Percentiles rank a stretch among this genome's conserved stretches.
Conservation (phyloP, 1,140 invertebrate genomes). For the Rhizoglyphus robini region DNA sequence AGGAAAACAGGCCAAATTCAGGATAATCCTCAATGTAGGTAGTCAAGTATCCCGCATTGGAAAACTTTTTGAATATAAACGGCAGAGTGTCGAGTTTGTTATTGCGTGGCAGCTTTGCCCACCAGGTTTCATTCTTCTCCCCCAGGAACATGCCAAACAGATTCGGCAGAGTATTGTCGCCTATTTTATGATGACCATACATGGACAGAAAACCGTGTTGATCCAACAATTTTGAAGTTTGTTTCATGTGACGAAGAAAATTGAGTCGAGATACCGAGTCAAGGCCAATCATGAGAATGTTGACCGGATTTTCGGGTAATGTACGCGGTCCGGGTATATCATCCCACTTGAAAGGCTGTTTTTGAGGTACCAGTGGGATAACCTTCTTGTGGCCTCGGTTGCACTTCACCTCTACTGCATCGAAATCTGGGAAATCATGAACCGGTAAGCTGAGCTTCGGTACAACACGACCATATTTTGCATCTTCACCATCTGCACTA, state of each 20-base stretch:
- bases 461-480: background rate
- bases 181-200: slow-evolving; percentile 30
- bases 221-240: background rate
- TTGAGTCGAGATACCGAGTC: background rate
- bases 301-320: background rate
- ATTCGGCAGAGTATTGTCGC: slow-evolving; percentile 38
- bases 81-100: slow-evolving; percentile 24
- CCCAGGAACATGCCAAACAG: slow-evolving; percentile 34
- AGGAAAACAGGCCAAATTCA: slow-evolving; percentile 26
- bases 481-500: background rate
- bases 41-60: slow-evolving; percentile 25
- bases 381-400: background rate
- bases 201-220: background rate
- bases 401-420: background rate
- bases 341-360: background rate
- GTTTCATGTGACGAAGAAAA: background rate
- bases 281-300: background rate
- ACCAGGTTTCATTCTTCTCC: slow-evolving; percentile 10
- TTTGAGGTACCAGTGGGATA: background rate
- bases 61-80: slow-evolving; percentile 28
- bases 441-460: background rate
- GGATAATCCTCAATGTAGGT: slow-evolving; percentile 28
- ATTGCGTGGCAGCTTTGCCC: slow-evolving; percentile 10
- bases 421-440: background rate
- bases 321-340: background rate